A percentile compares a stretch with the other conserved stretches of the same genome.
Conservation (phyloP, 2,888 invertebrate genomes). For the Chydorus sphaericus region DNA sequence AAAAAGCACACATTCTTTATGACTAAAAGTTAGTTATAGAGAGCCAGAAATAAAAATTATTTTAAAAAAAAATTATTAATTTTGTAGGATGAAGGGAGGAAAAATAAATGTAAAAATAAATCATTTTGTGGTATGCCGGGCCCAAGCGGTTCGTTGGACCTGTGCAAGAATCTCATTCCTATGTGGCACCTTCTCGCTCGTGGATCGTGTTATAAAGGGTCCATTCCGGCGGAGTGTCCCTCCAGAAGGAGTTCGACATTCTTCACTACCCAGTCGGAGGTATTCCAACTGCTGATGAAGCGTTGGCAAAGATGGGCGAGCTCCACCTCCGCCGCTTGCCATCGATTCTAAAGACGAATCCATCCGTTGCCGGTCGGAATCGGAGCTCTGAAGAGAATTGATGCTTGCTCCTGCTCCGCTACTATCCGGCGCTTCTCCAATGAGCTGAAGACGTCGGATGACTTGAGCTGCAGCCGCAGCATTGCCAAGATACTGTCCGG, state of each 20-base stretch:
- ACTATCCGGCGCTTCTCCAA: slow-evolving; percentile 7
- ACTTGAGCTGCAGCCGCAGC: slow-evolving; percentile 3
- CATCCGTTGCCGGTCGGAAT: slow-evolving; percentile 10
- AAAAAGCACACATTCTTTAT: too few species aligned
- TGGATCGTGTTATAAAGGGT: slow-evolving; percentile 38
- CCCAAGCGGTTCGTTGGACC: slow-evolving; percentile 66
- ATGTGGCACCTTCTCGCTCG: slow-evolving; percentile 73
- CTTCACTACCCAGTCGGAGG: slow-evolving; percentile 13
- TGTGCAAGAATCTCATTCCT: slow-evolving; percentile 72
- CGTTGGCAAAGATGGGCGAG: slow-evolving; percentile 8
- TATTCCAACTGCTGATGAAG: slow-evolving; percentile 15
- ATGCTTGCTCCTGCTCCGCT: slow-evolving; percentile 7
- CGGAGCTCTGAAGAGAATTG: slow-evolving; percentile 12
- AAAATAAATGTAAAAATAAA: too few species aligned
- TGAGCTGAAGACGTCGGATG: slow-evolving; percentile 10
- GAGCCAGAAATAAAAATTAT: too few species aligned
- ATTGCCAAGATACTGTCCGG: background rate
- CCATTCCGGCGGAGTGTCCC: slow-evolving; percentile 16
- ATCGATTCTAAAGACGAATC: slow-evolving; percentile 14
- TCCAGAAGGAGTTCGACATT: slow-evolving; percentile 16
- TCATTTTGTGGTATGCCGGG: slow-evolving; percentile 77
- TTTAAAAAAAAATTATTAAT: too few species aligned
- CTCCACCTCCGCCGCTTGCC: background rate
- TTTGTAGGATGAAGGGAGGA: too few species aligned
- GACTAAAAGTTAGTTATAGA: too few species aligned